Conservation (phyloP, 2,113 vertebrate genomes). For the Scatophagus argus region DNA sequence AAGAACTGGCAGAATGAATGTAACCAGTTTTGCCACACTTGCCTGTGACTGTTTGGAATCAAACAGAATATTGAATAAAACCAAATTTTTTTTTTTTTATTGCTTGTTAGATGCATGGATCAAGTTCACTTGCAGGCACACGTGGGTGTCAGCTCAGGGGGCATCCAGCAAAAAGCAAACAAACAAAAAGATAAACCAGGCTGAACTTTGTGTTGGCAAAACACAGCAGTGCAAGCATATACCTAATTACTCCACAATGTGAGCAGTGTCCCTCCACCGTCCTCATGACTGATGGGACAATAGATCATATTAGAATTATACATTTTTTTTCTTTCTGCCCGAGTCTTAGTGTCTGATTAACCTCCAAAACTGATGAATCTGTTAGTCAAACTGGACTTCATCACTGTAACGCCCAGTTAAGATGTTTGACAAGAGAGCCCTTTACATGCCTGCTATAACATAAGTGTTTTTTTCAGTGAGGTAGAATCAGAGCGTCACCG, state of each 20-base stretch:
- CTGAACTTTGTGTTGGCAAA: neutral
- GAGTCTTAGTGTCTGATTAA: neutral
- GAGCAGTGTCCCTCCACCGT: neutral
- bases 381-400: neutral
- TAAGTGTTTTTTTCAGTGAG: neutral
- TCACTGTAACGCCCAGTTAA: neutral
- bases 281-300: neutral
- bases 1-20: neutral
- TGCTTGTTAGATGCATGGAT: neutral
- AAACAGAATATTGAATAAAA: neutral
- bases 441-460: neutral
- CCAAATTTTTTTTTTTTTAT: neutral
- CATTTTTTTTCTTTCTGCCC: neutral
- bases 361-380: too few relatives aligned
- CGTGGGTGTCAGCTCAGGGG: neutral
- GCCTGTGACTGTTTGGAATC: neutral
- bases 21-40: neutral
- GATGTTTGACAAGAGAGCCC: neutral
- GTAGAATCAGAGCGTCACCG: neutral
- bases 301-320: too few relatives aligned
- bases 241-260: neutral
- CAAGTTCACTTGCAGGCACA: too few relatives aligned
- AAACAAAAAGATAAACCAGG: neutral
- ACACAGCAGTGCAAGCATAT: neutral
- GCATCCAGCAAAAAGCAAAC: too few relatives aligned